These are phyloP conservation scores for Grammomys surdaster DNA, from an alignment of 2,113 vertebrate genomes.

Conservation along the genomic window DNA sequence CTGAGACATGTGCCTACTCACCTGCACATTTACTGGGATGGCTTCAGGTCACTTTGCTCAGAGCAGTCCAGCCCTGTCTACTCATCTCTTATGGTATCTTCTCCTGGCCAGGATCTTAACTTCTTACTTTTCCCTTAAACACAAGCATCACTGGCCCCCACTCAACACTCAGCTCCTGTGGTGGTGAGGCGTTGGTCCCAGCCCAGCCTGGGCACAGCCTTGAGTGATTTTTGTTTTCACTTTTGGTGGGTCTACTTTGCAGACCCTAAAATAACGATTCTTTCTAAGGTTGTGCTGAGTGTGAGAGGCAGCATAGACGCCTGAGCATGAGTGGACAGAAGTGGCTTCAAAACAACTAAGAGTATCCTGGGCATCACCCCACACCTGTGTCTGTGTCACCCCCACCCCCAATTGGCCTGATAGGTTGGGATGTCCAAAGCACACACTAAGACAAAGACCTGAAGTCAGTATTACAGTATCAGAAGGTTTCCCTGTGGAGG, in stretches of 20 bases:
- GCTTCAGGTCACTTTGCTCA: background rate
- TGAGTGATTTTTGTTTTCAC: background rate
- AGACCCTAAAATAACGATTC: background rate
- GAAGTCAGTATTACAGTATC: background rate
- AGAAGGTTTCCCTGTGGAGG: background rate
- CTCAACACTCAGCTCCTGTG: background rate
- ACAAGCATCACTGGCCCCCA: background rate
- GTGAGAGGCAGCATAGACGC: background rate
- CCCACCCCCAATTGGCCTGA: too few relatives aligned
- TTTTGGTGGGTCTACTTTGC: background rate
- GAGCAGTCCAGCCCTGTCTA: background rate
- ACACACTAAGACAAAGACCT: background rate
- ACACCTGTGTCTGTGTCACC: too few relatives aligned
- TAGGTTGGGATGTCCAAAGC: background rate
- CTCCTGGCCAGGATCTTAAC: background rate
- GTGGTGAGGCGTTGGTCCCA: background rate
- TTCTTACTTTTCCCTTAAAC: background rate
- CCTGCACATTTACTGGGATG: background rate
- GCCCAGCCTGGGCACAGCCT: background rate
- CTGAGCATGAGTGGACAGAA: rapidly evolving
- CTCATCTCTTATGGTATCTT: background rate
- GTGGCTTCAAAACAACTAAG: background rate
- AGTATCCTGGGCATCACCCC: background rate
- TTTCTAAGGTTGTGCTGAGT: background rate
- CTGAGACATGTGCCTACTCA: background rate